phyloP scores from a whole-genome alignment of 1,140 invertebrate species.

The Drosophila azteca region DNA sequence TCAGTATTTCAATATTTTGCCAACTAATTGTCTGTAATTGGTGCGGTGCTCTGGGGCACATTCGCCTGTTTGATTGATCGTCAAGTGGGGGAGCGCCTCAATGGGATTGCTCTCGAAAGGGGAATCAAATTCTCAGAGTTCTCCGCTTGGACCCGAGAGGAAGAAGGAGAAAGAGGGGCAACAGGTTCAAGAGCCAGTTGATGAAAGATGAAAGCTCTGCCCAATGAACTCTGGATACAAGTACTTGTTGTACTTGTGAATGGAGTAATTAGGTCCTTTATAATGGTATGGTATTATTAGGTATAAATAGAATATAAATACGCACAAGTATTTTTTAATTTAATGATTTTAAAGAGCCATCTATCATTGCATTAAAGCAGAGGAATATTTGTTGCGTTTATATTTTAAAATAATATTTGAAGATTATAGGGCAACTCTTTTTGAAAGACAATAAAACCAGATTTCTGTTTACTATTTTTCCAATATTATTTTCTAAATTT shows the following conservation, averaged over 20 bases:
- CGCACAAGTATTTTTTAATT: too few relatives aligned
- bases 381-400: too few relatives aligned
- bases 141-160: not conserved
- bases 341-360: too few relatives aligned
- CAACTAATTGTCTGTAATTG: slow-evolving; percentile 75
- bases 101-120: slow-evolving; percentile 13
- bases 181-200: slow-evolving; percentile 2
- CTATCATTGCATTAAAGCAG: too few relatives aligned
- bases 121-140: not conserved
- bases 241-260: not conserved
- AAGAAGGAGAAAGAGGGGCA: not conserved
- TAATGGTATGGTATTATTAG: too few relatives aligned
- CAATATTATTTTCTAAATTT: too few relatives aligned
- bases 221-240: not conserved
- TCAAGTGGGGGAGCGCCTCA: slow-evolving; percentile 52
- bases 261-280: too few relatives aligned
- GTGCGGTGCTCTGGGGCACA: slow-evolving; percentile 46
- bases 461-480: too few relatives aligned
- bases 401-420: too few relatives aligned
- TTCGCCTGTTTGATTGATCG: slow-evolving; percentile 64
- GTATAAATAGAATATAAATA: too few relatives aligned
- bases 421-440: too few relatives aligned
- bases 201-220: slow-evolving; percentile 16
- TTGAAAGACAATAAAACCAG: too few relatives aligned
- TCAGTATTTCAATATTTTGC: slow-evolving; percentile 65